These are phyloP conservation scores for Pandemis heparana DNA, from an alignment of 2,888 invertebrate genomes.

Conservation along the genomic window DNA sequence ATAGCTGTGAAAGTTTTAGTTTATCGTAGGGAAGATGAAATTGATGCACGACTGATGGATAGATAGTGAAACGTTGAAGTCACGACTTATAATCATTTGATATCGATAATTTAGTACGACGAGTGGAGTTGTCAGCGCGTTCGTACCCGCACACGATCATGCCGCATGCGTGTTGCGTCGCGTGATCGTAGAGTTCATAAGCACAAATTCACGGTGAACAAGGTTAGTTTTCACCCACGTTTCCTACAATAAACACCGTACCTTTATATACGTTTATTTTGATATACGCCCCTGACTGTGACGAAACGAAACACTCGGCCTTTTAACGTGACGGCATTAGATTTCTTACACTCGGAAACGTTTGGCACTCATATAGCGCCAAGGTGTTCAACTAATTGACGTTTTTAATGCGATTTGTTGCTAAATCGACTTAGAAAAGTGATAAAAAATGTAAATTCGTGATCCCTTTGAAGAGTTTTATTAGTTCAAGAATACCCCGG, in stretches of 20 bases:
- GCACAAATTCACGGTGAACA: slow-evolving; percentile 6
- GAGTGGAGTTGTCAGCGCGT: slow-evolving; percentile 12
- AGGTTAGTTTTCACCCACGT: slow-evolving; percentile 43
- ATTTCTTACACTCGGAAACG: slow-evolving; percentile 40
- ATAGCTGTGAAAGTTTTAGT: slow-evolving; percentile 30
- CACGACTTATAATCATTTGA: slow-evolving; percentile 40
- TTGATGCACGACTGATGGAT: neutral
- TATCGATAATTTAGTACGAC: slow-evolving; percentile 25
- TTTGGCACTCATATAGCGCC: slow-evolving; percentile 35
- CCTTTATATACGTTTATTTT: slow-evolving; percentile 41
- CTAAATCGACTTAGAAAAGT: slow-evolving; percentile 27
- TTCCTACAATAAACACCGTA: slow-evolving; percentile 27
- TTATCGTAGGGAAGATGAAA: slow-evolving; percentile 14
- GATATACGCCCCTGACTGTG: slow-evolving; percentile 35
- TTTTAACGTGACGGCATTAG: slow-evolving; percentile 41
- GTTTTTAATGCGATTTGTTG: slow-evolving; percentile 23
- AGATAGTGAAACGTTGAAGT: slow-evolving; percentile 19
- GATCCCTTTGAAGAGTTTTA: slow-evolving; percentile 31
- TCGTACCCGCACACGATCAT: slow-evolving; percentile 19
- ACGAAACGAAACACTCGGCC: slow-evolving; percentile 37
- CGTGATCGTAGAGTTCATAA: slow-evolving; percentile 23
- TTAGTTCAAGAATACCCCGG: slow-evolving; percentile 10
- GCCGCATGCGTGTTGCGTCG: slow-evolving; percentile 34
- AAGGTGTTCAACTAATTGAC: slow-evolving; percentile 38
- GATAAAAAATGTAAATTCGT: slow-evolving; percentile 20